Evolutionary conservation across 1,140 invertebrate species (phyloP).

Genomic region (Solenopsis fugax): DNA sequence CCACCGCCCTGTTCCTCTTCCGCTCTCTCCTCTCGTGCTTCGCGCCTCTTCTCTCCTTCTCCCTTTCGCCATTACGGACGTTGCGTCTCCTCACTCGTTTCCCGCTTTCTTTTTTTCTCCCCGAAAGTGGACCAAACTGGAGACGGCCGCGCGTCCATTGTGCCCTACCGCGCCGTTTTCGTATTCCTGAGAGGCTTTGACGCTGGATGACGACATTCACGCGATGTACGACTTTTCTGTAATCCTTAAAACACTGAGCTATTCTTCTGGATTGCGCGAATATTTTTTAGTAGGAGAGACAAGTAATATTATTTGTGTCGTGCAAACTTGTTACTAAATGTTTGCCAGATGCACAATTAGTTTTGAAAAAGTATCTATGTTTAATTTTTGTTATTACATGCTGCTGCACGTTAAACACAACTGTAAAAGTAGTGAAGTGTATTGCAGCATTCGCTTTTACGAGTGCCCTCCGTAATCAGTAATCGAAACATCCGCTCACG

Average conservation of each 20-base stretch:
- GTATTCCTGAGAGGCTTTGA: constrained; percentile 20
- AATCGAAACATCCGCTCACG: background rate
- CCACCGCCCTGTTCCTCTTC: constrained; percentile 63
- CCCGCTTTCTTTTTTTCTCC: constrained; percentile 48
- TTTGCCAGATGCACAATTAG: background rate
- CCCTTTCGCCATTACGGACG: constrained; percentile 38
- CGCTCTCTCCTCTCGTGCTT: constrained; percentile 52
- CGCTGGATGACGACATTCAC: constrained; percentile 5
- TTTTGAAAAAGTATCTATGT: background rate
- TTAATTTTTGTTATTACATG: background rate
- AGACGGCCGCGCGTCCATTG: constrained; percentile 43
- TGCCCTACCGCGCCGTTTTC: constrained; percentile 4
- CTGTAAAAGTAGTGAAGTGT: background rate
- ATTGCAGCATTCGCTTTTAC: background rate
- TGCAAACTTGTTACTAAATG: background rate
- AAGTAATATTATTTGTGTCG: background rate
- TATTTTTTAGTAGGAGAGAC: background rate
- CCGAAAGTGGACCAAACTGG: constrained; percentile 60
- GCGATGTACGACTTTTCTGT: constrained; percentile 1
- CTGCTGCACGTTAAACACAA: background rate
- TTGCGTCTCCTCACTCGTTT: constrained; percentile 19
- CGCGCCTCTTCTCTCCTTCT: constrained; percentile 15
- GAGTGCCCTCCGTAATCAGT: background rate
- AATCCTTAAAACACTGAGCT: background rate
- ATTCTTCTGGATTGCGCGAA: background rate